A percentile compares a stretch with the other conserved stretches of the same genome.
These are phyloP conservation scores for Megaleporinus macrocephalus DNA, from an alignment of 2,113 vertebrate species.

Conservation along the genomic window DNA sequence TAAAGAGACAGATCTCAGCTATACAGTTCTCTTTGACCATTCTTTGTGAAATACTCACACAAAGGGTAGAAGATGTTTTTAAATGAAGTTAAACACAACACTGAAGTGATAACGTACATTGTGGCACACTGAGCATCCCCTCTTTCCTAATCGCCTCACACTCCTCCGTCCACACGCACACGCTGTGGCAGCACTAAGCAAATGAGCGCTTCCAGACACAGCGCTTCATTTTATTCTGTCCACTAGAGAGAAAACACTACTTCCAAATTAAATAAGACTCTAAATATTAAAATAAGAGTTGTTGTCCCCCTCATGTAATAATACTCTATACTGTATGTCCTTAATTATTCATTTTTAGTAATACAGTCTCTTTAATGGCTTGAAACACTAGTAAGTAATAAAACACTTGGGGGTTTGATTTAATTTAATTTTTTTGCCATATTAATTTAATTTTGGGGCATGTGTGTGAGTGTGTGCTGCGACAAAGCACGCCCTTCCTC, in stretches of 20 bases:
- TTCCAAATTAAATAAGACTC: constrained; percentile 40
- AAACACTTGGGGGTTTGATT: constrained; percentile 81
- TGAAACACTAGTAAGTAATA: constrained; percentile 80
- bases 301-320: constrained; percentile 65
- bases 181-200: neutral
- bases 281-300: constrained; percentile 46
- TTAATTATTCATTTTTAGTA: constrained; percentile 83
- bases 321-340: constrained; percentile 67
- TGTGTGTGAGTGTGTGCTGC: constrained; percentile 66
- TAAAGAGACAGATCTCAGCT: too few relatives aligned
- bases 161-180: neutral
- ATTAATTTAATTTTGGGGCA: constrained; percentile 81
- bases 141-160: neutral
- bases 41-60: too few relatives aligned
- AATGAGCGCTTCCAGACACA: neutral
- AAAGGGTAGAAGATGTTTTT: too few relatives aligned
- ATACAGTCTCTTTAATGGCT: constrained; percentile 78
- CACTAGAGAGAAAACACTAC: constrained; percentile 29
- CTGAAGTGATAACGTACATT: too few relatives aligned
- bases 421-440: constrained; percentile 78
- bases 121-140: neutral
- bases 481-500: constrained; percentile 57
- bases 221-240: neutral
- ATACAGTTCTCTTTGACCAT: too few relatives aligned
- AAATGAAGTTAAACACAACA: too few relatives aligned